Evolutionary conservation across 2,888 invertebrate species (phyloP).

Genomic region (Chymomyza amoena): DNA sequence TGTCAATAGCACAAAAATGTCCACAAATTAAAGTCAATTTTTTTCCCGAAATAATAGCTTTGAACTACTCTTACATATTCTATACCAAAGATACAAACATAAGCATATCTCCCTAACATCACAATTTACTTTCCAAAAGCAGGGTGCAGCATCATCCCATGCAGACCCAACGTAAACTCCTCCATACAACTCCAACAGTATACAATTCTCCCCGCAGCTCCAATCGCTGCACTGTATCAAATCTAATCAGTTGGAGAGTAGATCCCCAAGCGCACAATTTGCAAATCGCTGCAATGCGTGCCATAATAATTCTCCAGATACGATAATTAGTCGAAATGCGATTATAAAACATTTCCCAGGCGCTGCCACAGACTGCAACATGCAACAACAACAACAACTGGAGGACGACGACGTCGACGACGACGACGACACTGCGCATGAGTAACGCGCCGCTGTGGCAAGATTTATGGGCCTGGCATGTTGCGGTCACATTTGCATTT

Average conservation of each 20-base stretch:
- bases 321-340: slow-evolving; percentile 76
- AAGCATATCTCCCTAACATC: too few species aligned
- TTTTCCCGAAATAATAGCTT: too few species aligned
- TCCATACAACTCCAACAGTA: not conserved
- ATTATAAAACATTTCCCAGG: slow-evolving; percentile 69
- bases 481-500: slow-evolving; percentile 33
- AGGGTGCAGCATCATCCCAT: not conserved
- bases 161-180: not conserved
- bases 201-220: not conserved
- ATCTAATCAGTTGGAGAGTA: slow-evolving; percentile 33
- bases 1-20: too few species aligned
- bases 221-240: slow-evolving; percentile 8
- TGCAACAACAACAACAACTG: slow-evolving; percentile 8
- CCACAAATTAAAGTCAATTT: too few species aligned
- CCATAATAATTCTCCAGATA: slow-evolving; percentile 73
- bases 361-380: not conserved
- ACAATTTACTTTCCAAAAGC: too few species aligned
- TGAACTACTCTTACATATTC: too few species aligned
- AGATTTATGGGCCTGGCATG: slow-evolving; percentile 52
- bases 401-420: slow-evolving; percentile 5
- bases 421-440: slow-evolving; percentile 57
- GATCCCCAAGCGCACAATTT: slow-evolving; percentile 48
- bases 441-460: slow-evolving; percentile 59
- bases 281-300: slow-evolving; percentile 48
- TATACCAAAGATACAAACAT: too few species aligned